Evolutionary conservation across 2,797 vertebrate species (phyloP).

Genomic region (Onychomys torridus): DNA sequence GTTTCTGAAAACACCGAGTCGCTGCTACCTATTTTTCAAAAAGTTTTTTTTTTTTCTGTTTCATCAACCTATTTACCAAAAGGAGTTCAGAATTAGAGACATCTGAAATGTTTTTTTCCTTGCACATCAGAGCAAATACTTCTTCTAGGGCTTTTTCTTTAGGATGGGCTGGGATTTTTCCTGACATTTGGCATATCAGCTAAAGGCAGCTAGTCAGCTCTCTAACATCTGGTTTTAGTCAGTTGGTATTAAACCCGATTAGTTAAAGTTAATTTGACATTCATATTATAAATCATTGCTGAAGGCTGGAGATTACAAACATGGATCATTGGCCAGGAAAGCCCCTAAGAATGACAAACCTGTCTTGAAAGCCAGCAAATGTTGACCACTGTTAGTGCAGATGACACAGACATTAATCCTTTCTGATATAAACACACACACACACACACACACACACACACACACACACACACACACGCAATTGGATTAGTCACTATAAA

Average conservation of each 20-base stretch:
- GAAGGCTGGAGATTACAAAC: conserved; percentile 65
- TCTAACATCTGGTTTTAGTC: conserved; percentile 58
- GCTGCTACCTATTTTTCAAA: neutral
- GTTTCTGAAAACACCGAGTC: conserved; percentile 39
- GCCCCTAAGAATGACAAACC: conserved; percentile 31
- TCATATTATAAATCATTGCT: conserved; percentile 63
- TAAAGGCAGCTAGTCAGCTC: conserved; percentile 46
- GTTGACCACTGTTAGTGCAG: conserved; percentile 14
- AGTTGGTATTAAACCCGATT: conserved; percentile 79
- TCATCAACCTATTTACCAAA: conserved; percentile 63
- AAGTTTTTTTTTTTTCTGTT: neutral
- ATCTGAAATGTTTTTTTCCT: conserved; percentile 37
- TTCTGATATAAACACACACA: conserved; percentile 47
- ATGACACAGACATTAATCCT: conserved; percentile 57
- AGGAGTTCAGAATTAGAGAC: conserved; percentile 52
- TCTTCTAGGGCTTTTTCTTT: conserved; percentile 23
- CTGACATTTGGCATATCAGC: neutral
- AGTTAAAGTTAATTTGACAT: conserved; percentile 79
- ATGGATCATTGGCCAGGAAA: conserved; percentile 47
- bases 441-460: conserved; percentile 36
- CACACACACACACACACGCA: conserved; percentile 45
- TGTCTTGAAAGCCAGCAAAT: conserved; percentile 45
- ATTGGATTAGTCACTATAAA: conserved; percentile 69
- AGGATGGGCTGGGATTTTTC: neutral
- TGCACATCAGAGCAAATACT: conserved; percentile 5